Evolutionary conservation across 2,888 invertebrate species (phyloP), one percentile per base, ranked within the genome.

Genomic region (Stenichneumon culpator): DNA sequence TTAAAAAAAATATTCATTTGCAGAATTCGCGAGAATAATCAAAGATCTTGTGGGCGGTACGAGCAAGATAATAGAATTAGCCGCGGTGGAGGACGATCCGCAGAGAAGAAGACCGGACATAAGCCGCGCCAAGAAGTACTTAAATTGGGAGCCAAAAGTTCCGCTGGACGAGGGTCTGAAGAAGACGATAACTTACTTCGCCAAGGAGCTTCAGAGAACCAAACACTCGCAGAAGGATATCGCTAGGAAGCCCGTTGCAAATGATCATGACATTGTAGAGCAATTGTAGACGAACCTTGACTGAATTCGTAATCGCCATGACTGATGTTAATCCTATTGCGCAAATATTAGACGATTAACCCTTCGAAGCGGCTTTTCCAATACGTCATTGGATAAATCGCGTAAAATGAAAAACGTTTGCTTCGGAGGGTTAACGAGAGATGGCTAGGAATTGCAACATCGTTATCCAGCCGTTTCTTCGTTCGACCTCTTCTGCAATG

Each of bases 21-120:
- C 94, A 97, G 98, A 98, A 94, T 98, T 98, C 93, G 98, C 98
- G 1, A 95, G 96, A 83, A 97, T 98, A 90, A 98, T 98, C 90
- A 97, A 97, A 94, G 96, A 97, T 90, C 95, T 98, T 91, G 97
- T 97, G 92, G 99, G 98, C 16, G 98, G 98, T 44, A 96, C 96
- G 50, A 99, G 98, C 94, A 96, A 96, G 91, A 97, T 99, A 82
- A 95, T 97, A 25, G 97, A 97, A 89, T 96, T 97, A 85, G 97
- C 97, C 25, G 97, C 98, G 4, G 97, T 99, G 69, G 97, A 98
- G 93, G 99, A 99, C 94, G 99, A 99, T 95, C 99, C 99, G 0
- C 98, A 98, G 93, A 95, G 98, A 86, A 95, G 99, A 68, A 97
- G 97, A 89, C 99, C 99, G 0, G 98, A 99, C 93, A 99, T 99